phyloP scores from a whole-genome alignment of 2,797 vertebrate genomes.

The Microctenopoma stevenorrisi region DNA sequence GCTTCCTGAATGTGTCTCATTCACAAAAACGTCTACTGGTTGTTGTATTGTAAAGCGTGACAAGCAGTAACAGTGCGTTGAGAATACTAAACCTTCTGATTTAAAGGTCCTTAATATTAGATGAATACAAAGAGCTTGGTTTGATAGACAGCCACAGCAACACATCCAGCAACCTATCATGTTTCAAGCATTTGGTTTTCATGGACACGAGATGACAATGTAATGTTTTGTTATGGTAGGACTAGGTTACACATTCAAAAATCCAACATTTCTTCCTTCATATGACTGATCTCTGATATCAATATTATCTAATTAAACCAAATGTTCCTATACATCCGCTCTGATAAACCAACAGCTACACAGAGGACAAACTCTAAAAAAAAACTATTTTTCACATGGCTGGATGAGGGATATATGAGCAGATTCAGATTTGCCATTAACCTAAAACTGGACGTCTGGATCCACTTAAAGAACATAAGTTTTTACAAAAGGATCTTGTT shows the following conservation, averaged over 20 bases:
- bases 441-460: constrained; percentile 52
- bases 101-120: constrained; percentile 76
- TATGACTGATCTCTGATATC: constrained; percentile 54
- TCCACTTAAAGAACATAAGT: constrained; percentile 54
- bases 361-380: constrained; percentile 56
- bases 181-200: constrained; percentile 74
- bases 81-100: constrained; percentile 66
- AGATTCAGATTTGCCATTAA: constrained; percentile 63
- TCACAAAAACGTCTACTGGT: constrained; percentile 59
- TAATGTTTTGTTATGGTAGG: constrained; percentile 54
- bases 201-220: constrained; percentile 66
- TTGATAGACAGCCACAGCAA: constrained; percentile 71
- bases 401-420: constrained; percentile 55
- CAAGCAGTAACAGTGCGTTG: constrained; percentile 64
- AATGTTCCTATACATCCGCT: constrained; percentile 60
- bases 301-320: constrained; percentile 43
- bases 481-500: constrained; percentile 66
- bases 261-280: constrained; percentile 60
- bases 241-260: constrained; percentile 71
- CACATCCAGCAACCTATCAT: constrained; percentile 60
- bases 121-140: constrained; percentile 75
- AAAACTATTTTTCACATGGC: constrained; percentile 63
- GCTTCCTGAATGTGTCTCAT: constrained; percentile 55
- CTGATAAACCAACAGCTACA: constrained; percentile 60
- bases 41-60: constrained; percentile 62